phyloP scores from a whole-genome alignment of 2,113 vertebrate species.

The Alligator mississippiensis region DNA sequence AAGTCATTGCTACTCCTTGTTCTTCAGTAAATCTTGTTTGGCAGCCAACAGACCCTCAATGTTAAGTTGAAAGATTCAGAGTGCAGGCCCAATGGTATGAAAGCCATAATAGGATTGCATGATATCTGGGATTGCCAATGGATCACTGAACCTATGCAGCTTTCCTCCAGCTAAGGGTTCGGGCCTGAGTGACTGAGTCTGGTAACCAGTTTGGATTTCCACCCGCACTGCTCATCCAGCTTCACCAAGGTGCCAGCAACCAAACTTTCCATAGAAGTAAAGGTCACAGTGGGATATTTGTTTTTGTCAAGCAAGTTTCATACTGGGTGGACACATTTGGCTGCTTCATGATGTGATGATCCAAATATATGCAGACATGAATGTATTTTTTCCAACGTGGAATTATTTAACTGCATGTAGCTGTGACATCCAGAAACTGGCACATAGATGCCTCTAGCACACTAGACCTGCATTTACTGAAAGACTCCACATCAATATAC shows the following conservation, averaged over 20 bases:
- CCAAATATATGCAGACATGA: not conserved
- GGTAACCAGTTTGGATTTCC: not conserved
- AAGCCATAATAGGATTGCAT: too few relatives aligned
- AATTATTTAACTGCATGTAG: conserved; percentile 30
- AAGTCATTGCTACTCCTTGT: too few relatives aligned
- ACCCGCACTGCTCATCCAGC: not conserved
- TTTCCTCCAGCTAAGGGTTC: not conserved
- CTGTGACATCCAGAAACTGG: conserved; percentile 22
- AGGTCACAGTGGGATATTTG: conserved; percentile 22
- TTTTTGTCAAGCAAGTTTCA: conserved; percentile 18
- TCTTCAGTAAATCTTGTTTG: too few relatives aligned
- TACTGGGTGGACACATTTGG: not conserved
- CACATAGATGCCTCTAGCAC: not conserved
- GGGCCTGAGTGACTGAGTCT: not conserved
- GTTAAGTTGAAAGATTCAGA: too few relatives aligned
- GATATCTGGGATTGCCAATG: too few relatives aligned
- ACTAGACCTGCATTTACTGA: not conserved
- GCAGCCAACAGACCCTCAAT: too few relatives aligned
- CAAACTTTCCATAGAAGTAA: not conserved
- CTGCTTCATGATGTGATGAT: not conserved
- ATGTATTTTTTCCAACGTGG: not conserved
- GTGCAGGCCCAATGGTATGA: too few relatives aligned
- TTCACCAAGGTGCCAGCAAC: not conserved
- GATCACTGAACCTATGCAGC: not conserved
- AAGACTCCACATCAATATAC: not conserved